Evolutionary conservation across 1,140 invertebrate species (phyloP), one percentile per base, ranked within the genome.

Genomic region (Drosophila auraria): DNA sequence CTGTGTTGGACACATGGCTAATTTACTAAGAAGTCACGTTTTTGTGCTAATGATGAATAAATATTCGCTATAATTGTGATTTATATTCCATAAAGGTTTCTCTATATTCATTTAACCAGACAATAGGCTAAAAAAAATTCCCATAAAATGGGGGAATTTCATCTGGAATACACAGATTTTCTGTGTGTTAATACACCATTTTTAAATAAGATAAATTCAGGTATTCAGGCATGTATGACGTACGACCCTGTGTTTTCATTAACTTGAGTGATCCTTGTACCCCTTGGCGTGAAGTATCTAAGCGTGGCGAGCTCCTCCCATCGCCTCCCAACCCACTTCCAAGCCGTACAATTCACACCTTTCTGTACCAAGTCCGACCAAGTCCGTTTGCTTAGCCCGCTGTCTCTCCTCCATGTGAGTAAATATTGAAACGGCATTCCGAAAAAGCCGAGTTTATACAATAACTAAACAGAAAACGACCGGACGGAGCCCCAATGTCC

Each of bases 371-470:
- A 68, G 80, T 63, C 38, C 63, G 47, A 25, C 54, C 11, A 25
- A 20, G 54, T 57, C 40, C 50, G 23, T 59, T 65, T 76, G 40
- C 33, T n/a, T 59, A 53, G 33, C n/a, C 53, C 30, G 53, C 9
- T 33, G 72, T 25, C 63, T 61, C 33, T 25, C 63, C 58, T 38
- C 44, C 45, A 61, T 58, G 42, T 73, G 71, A 33, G 79, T 65
- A 60, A 86, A 86, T 86, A 86, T 82, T 86, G 65, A 64, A 72
- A 56, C 61, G 62, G 45, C 40, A 79, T 62, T 74, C 50, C 57
- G 45, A 56, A 73, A 74, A 59, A 51, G 59, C 57, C n/a, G 51
- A 69, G 77, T 83, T 56, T 76, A 68, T 72, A 79, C 54, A 68
- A 56, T 33, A 51, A 61, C 54, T 57, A 40, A 40, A 42, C 15